Percentiles rank a stretch among this genome's conserved stretches.
Conservation (phyloP, 2,113 vertebrate species). For the Zosterops pallidus region DNA sequence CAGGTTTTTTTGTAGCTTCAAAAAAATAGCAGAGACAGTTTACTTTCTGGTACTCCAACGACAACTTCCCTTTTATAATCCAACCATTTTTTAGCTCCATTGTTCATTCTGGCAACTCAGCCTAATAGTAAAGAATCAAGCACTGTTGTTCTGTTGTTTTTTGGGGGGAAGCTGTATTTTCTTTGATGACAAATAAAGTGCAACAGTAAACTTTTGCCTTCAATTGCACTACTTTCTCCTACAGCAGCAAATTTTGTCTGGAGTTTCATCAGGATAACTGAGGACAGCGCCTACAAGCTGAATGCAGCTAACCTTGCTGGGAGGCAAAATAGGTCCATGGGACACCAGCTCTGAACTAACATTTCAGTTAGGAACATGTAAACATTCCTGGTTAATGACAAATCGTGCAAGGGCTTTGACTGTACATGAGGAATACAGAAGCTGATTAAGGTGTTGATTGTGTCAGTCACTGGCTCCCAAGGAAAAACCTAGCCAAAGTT, state of each 20-base stretch:
- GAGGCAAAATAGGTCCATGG: neutral
- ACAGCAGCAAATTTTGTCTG: neutral
- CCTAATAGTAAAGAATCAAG: neutral
- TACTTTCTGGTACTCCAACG: neutral
- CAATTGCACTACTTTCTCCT: neutral
- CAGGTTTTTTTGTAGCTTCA: neutral
- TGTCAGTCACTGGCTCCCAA: neutral
- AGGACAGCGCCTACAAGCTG: neutral
- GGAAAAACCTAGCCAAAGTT: neutral
- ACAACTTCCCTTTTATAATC: neutral
- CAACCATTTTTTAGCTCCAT: neutral
- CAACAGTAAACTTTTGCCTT: neutral
- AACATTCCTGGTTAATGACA: neutral
- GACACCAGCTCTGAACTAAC: neutral
- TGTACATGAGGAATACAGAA: accelerated
- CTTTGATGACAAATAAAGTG: neutral
- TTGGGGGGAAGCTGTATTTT: neutral
- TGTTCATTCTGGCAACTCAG: neutral
- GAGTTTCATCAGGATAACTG: neutral
- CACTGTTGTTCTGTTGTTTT: neutral
- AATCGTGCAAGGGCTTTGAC: neutral
- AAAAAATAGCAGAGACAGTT: neutral
- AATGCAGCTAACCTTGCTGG: neutral
- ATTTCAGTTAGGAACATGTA: neutral
- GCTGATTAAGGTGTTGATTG: neutral